Conservation (phyloP, 2,113 vertebrate genomes). For the Tinamus guttatus region DNA sequence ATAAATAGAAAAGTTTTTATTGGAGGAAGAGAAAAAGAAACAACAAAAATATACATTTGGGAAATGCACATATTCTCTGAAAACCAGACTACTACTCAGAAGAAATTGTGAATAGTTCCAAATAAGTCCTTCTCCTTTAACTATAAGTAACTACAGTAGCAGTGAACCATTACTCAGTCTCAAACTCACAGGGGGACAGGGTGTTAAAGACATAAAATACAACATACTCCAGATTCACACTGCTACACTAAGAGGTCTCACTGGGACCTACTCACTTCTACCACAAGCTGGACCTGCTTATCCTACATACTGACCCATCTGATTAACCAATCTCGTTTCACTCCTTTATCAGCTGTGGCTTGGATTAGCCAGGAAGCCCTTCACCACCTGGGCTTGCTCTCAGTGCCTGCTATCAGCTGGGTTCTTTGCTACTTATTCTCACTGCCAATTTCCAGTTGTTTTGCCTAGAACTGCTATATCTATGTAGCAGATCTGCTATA, state of each 20-base stretch:
- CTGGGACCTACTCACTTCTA: not conserved
- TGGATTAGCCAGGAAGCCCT: not conserved
- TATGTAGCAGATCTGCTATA: too few species aligned
- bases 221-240: not conserved
- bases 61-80: not conserved
- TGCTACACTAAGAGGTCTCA: not conserved
- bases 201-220: not conserved
- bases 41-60: not conserved
- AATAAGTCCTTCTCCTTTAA: not conserved
- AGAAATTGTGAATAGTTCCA: not conserved
- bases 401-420: not conserved
- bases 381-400: not conserved
- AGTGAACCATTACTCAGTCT: accelerated
- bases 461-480: not conserved
- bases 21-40: accelerated
- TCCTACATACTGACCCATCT: not conserved
- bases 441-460: not conserved
- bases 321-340: not conserved
- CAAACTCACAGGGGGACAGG: not conserved
- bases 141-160: not conserved
- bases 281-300: accelerated
- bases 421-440: not conserved
- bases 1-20: not conserved
- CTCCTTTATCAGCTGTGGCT: accelerated
- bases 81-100: not conserved